These are phyloP conservation scores for Pampusana beccarii DNA, from an alignment of 2,113 vertebrate genomes.

Conservation along the genomic window DNA sequence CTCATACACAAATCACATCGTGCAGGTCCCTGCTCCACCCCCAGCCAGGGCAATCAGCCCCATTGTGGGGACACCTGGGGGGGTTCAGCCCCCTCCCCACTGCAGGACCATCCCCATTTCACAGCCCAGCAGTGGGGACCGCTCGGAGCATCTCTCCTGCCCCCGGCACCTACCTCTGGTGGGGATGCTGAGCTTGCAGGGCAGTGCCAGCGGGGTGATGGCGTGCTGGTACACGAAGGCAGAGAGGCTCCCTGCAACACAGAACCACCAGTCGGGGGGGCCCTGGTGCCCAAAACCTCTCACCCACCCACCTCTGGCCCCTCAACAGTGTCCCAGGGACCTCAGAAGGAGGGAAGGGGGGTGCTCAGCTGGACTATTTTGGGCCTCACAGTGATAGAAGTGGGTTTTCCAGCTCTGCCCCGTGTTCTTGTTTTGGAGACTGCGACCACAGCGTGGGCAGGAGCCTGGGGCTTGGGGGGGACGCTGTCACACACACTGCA, in stretches of 20 bases:
- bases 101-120: background rate
- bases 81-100: background rate
- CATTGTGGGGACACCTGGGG: accelerated
- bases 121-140: accelerated
- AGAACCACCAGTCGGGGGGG: accelerated
- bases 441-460: accelerated
- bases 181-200: conserved; percentile 83
- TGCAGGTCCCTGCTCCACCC: background rate
- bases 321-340: accelerated
- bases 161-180: conserved; percentile 71
- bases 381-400: background rate
- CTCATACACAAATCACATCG: accelerated
- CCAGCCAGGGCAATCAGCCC: background rate
- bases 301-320: accelerated
- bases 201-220: conserved; percentile 82
- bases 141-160: background rate
- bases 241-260: conserved; percentile 86
- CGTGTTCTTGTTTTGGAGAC: background rate
- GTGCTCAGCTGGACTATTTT: background rate
- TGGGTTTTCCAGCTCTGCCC: background rate
- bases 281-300: no score
- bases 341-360: background rate
- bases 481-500: background rate
- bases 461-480: background rate
- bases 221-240: conserved; percentile 91